Evolutionary conservation across 2,113 vertebrate species (phyloP), one percentile per base, ranked within the genome.

Genomic region (Syrmaticus mikado): DNA sequence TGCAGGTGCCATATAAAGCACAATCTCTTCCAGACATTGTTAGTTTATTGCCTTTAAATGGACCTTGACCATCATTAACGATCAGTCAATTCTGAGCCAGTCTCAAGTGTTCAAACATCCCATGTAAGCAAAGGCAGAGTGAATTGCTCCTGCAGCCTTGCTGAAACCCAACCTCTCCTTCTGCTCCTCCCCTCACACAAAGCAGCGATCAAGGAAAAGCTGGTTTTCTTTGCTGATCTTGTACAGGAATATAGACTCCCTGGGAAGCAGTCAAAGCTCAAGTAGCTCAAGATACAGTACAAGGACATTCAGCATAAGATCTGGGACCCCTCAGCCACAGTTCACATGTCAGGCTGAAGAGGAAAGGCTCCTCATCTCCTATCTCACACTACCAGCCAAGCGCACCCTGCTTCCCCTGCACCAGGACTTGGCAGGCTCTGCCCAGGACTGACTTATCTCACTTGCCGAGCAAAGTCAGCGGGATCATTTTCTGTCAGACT

Each of bases 11-110:
- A 74, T 28, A 76, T 17, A 77, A 87, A 88, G 22, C 48, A 82
- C 30, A 66, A 34, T 40, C 85, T 92, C 46, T 82, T 77, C 2
- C 16, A 66, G 53, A 32, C 6, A 22, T 10, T 68, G 18, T 73
- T 82, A 85, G 57, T 82, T 90, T 89, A 88, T 41, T 90, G 53
- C 77, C 53, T 86, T 92, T 85, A 73, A 87, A 91, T 60, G 46
- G 82, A 73, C 50, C 62, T 80, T 95, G 83, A 72, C 45, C 75
- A 83, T 73, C 61, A 88, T 67, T 50, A 87, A 52, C 55, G 70
- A 73, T 70, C 82, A 85, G 20, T 87, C 48, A 73, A 53, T 66
- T 32, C 66, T 36, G 4, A 76, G 27, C 13, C 87, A 87, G 48
- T 38, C 58, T 82, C 43, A n/a, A 53, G 61, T 15, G n/a, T 53